These are phyloP conservation scores for Cygnus olor DNA, from an alignment of 2,797 vertebrate species.

Conservation along the genomic window DNA sequence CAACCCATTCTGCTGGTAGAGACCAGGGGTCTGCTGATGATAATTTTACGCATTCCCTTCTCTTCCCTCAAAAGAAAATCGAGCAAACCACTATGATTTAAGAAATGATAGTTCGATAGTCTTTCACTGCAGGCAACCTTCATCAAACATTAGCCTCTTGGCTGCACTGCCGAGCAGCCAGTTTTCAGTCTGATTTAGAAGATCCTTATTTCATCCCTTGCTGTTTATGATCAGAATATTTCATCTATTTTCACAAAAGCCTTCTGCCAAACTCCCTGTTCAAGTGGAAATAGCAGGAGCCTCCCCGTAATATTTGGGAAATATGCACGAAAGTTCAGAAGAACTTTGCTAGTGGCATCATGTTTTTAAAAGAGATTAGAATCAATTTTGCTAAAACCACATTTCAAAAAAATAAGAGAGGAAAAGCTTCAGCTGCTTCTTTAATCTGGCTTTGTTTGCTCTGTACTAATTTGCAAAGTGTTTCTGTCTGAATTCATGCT, in stretches of 20 bases:
- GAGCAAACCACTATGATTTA: slow-evolving; percentile 62
- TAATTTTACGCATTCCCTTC: slow-evolving; percentile 42
- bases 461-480: not conserved
- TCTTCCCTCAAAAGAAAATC: slow-evolving; percentile 40
- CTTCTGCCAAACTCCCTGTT: not conserved
- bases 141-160: slow-evolving; percentile 53
- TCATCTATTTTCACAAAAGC: slow-evolving; percentile 32
- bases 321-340: slow-evolving; percentile 30
- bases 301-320: slow-evolving; percentile 1
- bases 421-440: not conserved
- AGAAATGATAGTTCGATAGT: slow-evolving; percentile 48
- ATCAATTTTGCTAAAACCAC: slow-evolving; percentile 21
- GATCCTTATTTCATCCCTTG: slow-evolving; percentile 37
- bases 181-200: slow-evolving; percentile 47
- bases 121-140: slow-evolving; percentile 56
- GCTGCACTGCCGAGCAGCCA: slow-evolving; percentile 34
- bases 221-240: slow-evolving; percentile 51
- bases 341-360: not conserved
- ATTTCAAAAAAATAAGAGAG: not conserved
- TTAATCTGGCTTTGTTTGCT: slow-evolving; percentile 1
- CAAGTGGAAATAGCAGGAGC: slow-evolving; percentile 41
- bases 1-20: not conserved
- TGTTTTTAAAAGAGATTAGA: slow-evolving; percentile 12
- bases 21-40: not conserved
- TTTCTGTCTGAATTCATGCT: not conserved